phyloP scores from a whole-genome alignment of 2,888 invertebrate genomes.

The Zonitis immaculata region DNA sequence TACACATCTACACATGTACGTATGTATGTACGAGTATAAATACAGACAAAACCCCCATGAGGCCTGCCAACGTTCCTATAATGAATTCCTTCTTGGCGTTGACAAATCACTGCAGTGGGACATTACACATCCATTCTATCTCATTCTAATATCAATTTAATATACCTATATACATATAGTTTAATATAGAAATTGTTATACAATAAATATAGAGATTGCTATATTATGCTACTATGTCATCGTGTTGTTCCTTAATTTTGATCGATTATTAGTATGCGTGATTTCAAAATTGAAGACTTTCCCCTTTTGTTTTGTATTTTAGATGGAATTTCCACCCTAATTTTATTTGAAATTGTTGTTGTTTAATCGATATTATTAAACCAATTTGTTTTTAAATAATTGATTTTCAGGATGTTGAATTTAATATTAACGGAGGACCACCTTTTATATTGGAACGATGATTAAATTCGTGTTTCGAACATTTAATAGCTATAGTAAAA shows the following conservation, averaged over 20 bases:
- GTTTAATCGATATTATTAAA: slow-evolving; percentile 1
- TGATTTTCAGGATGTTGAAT: neutral
- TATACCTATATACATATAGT: neutral
- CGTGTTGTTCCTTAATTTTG: slow-evolving; percentile 30
- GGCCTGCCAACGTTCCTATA: slow-evolving; percentile 27
- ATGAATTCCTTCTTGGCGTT: slow-evolving; percentile 46
- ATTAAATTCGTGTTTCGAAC: slow-evolving; percentile 25
- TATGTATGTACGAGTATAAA: neutral
- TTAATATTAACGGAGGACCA: slow-evolving; percentile 2
- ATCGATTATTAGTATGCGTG: slow-evolving; percentile 35
- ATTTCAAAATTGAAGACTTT: slow-evolving; percentile 21
- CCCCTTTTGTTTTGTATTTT: slow-evolving; percentile 1
- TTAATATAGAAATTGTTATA: slow-evolving; percentile 18
- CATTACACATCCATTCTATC: slow-evolving; percentile 22
- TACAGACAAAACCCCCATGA: slow-evolving; percentile 28
- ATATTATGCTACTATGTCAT: slow-evolving; percentile 35
- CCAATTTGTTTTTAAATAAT: neutral
- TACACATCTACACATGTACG: neutral
- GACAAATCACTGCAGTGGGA: slow-evolving; percentile 46
- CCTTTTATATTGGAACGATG: slow-evolving; percentile 14
- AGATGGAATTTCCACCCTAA: slow-evolving; percentile 3
- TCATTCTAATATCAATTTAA: slow-evolving; percentile 23
- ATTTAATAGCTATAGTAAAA: slow-evolving; percentile 39
- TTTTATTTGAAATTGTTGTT: slow-evolving; percentile 24
- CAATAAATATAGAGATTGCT: slow-evolving; percentile 29